Evolutionary conservation across 1,140 invertebrate genomes (phyloP), one percentile per base, ranked within the genome.

Genomic region (Bombus breviceps): DNA sequence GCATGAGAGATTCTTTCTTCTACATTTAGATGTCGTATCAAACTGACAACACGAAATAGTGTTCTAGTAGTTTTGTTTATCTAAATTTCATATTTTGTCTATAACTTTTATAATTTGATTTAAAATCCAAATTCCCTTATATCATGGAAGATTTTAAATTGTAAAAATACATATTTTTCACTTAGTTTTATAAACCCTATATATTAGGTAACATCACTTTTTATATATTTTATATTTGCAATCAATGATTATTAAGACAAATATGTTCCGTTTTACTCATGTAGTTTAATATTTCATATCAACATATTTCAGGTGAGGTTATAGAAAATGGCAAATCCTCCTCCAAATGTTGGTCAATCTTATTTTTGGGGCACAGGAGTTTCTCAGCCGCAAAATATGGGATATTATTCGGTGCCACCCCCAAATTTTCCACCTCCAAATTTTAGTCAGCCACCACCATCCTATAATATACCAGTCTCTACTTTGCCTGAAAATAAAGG

Each of bases 291-390:
- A 47, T 47, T 47, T 47, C 43, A 15, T 47, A 15, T 15, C 13
- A 47, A 47, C 1, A 18, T 22, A 28, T 83, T 76, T 83, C 34
- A 86, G 73, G 5, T 62, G 15, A 71, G 12, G n/a, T 68, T 69
- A 4, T 25, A 41, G 12, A 71, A 90, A 81, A 94, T 94, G 93
- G 86, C 91, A 39, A 92, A 92, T 72, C 80, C 86, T 81, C 85
- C 89, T 69, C 28, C 73, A 32, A 93, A 93, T 43, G 74, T 78
- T 41, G 89, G 79, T 22, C 89, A 91, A 76, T 25, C 71, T 3
- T 92, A 92, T 81, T 93, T 91, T 57, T 94, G 94, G 94, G 78
- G 78, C 39, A 68, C 83, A n/a, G 86, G 83, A 62, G 64, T 82
- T n/a, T 81, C 88, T 62, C 84, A 89, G 53, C 34, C 74, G 77